Evolutionary conservation across 1,140 invertebrate genomes (phyloP), one percentile per base, ranked within the genome.

Genomic region (Subanguina moxae): DNA sequence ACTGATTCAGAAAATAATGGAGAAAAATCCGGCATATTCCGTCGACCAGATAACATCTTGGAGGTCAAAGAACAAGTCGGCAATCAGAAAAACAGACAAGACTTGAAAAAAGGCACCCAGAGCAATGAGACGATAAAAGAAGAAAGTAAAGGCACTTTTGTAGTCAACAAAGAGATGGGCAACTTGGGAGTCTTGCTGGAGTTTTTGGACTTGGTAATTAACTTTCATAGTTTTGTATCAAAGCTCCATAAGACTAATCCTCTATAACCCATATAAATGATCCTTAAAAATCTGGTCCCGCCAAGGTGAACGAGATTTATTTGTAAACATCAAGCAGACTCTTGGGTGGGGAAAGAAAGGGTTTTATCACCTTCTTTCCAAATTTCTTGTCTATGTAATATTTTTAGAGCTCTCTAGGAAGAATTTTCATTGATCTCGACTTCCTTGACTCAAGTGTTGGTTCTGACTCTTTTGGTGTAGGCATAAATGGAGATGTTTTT

Each of bases 361-460:
- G n/a, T 5, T 38, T 38, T 38, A 38, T 38, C 32, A 38, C 32
- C 11, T 38, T 38, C 11, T 38, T 38, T 5, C 32, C 3, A 38
- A 5, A 38, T 5, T 38, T 38, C 11, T 38, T 3, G 11, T 38
- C 3, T 38, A 5, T 38, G 32, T 5, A 23, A 32, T 19, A 1
- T 23, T 62, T 72, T 75, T 30, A 72, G 72, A 62, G 38, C 38
- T 27, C 65, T 17, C 62, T 73, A 23, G 64, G 25, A 27, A 73
- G 57, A 23, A 42, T 78, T 23, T 72, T 78, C 19, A 45, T 76
- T 21, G 63, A 76, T 23, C 32, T 76, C 17, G 74, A 76, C 52
- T 76, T 76, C 57, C n/a, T 76, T 42, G 74, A 76, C 46, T 76
- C 74, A 25, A 63, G 48, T 42, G 64, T 61, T 52, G 66, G 69